These are phyloP conservation scores for Amaurobius ferox DNA, from an alignment of 2,888 invertebrate genomes.

Conservation along the genomic window DNA sequence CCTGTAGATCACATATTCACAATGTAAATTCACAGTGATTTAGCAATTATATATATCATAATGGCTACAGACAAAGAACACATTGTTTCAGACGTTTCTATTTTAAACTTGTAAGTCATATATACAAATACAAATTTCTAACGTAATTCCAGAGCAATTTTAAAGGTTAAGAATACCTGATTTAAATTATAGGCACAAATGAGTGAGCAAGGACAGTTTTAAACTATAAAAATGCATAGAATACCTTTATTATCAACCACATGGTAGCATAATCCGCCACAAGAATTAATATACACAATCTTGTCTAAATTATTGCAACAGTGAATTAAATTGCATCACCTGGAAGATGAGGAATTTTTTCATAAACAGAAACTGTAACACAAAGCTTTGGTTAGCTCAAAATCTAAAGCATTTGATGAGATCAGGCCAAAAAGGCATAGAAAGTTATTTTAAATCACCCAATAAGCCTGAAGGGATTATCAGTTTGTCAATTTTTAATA, in stretches of 20 bases:
- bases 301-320: constrained; percentile 4
- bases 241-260: background rate
- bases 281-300: background rate
- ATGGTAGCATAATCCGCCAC: background rate
- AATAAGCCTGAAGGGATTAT: background rate
- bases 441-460: background rate
- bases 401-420: background rate
- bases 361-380: background rate
- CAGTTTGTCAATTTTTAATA: constrained; percentile 9
- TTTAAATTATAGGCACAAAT: no score
- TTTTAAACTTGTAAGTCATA: no score
- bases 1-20: no score
- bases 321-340: background rate
- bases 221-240: background rate
- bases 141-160: no score
- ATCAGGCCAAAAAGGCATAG: background rate
- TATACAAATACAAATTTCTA: no score
- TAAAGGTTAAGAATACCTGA: no score
- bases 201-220: no score
- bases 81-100: no score
- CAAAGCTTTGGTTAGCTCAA: background rate
- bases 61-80: no score
- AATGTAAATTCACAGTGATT: no score
- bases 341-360: background rate
- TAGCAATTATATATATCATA: no score